Percentiles rank a stretch among this genome's conserved stretches.
These are phyloP conservation scores for Papilio xuthus DNA, from an alignment of 1,140 invertebrate genomes.

Conservation along the genomic window DNA sequence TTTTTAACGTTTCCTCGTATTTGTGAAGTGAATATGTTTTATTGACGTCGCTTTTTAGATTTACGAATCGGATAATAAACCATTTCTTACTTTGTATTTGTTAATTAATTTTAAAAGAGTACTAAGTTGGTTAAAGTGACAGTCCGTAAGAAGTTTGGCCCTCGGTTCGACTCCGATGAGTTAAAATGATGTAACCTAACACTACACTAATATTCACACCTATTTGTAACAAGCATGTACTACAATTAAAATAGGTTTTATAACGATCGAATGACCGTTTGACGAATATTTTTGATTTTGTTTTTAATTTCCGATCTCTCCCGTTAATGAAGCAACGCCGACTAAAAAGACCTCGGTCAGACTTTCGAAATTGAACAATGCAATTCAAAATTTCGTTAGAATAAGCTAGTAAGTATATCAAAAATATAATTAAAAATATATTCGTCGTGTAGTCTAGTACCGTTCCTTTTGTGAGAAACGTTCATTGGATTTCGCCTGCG, in stretches of 20 bases:
- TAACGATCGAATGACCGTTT: no score
- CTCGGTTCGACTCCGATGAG: background rate
- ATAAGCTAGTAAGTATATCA: background rate
- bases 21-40: conserved; percentile 47
- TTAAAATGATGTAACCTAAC: no score
- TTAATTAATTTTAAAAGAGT: conserved; percentile 17
- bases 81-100: conserved; percentile 21
- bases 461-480: conserved; percentile 33
- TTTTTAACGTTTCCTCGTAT: conserved; percentile 68
- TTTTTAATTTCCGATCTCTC: no score
- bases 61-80: conserved; percentile 29
- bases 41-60: conserved; percentile 31
- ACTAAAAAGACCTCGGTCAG: no score
- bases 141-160: background rate
- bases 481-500: conserved; percentile 33
- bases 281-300: no score
- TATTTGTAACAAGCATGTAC: no score
- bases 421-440: background rate
- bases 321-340: no score
- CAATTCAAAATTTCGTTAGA: background rate
- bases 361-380: no score
- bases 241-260: no score
- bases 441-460: conserved; percentile 4
- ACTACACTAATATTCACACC: no score
- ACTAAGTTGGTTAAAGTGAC: background rate